Conservation (phyloP, 1,140 invertebrate species). For the Pectinophora gossypiella region DNA sequence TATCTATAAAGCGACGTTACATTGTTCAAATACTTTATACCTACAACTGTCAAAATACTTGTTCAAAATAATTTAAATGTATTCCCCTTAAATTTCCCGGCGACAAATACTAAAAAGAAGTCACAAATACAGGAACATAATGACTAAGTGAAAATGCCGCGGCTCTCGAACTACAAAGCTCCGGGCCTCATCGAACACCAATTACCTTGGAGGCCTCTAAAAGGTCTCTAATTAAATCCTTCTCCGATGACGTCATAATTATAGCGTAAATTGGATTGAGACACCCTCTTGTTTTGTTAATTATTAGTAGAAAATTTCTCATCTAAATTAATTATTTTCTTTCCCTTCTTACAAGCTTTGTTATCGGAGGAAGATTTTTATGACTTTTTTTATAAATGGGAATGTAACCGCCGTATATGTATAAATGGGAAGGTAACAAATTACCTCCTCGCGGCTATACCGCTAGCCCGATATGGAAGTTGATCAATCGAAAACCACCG, state of each 20-base stretch:
- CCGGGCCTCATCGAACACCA: slow-evolving; percentile 66
- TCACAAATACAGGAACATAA: slow-evolving; percentile 21
- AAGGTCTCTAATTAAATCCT: slow-evolving; percentile 73
- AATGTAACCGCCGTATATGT: too few species aligned
- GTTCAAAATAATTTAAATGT: too few species aligned
- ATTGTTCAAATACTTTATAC: too few species aligned
- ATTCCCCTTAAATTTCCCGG: too few species aligned
- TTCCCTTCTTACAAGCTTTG: not conserved
- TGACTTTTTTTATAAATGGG: too few species aligned
- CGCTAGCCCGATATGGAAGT: too few species aligned
- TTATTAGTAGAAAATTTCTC: slow-evolving; percentile 58
- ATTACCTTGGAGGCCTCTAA: slow-evolving; percentile 67
- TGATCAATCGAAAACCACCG: too few species aligned
- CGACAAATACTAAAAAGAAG: not conserved
- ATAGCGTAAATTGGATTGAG: slow-evolving; percentile 67
- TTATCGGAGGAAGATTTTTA: too few species aligned
- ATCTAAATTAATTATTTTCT: slow-evolving; percentile 49
- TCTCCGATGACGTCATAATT: slow-evolving; percentile 74
- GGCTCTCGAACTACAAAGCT: slow-evolving; percentile 58
- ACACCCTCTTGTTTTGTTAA: slow-evolving; percentile 67
- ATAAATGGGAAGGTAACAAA: too few species aligned
- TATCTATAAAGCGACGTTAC: too few species aligned
- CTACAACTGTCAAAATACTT: too few species aligned
- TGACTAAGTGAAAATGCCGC: slow-evolving; percentile 51
- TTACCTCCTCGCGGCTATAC: too few species aligned